Evolutionary conservation across 2,113 vertebrate species (phyloP), one percentile per base, ranked within the genome.

Genomic region (Gambusia affinis): DNA sequence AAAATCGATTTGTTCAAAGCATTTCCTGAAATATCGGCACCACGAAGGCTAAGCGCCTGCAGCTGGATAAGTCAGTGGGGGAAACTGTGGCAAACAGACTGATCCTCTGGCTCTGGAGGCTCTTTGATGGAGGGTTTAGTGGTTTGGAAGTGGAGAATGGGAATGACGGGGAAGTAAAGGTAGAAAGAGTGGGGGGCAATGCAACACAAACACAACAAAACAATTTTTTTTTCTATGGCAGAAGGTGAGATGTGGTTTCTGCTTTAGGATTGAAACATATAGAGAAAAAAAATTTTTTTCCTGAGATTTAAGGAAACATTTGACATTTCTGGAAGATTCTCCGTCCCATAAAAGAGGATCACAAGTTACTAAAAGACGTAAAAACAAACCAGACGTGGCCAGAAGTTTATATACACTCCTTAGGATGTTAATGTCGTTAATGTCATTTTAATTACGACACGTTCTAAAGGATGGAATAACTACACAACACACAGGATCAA

Each of bases 231-330:
- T 64, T 19, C 57, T 27, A 57, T 33, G 68, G 69, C 64, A 54
- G n/a, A 70, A 75, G 76, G 54, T 30, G 78, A 83, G 69, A 67
- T 81, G 67, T 31, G 72, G 79, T 70, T 47, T 72, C 67, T 63
- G 79, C 30, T 47, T 47, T 19, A 19, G 44, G 44, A 19, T 47
- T 47, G 17, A 2, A 68, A 19, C 1, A 4, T 4, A 42, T 42
- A 1, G 24, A 54, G 15, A 15, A 51, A 62, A 62, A n/a, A 27
- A 27, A 1, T 28, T 14, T n/a, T 42, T 67, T 3, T 4, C 12
- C 30, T 51, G 10, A 22, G 66, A 68, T 22, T 30, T 4, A 31
- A 24, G 27, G 42, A 29, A 51, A 4, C 11, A 10, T 68, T 30
- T 68, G 57, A 70, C 61, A 70, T 65, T 65, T 71, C 33, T 42